Conservation (phyloP, 2,113 vertebrate species). For the Oostethus manadensis region DNA sequence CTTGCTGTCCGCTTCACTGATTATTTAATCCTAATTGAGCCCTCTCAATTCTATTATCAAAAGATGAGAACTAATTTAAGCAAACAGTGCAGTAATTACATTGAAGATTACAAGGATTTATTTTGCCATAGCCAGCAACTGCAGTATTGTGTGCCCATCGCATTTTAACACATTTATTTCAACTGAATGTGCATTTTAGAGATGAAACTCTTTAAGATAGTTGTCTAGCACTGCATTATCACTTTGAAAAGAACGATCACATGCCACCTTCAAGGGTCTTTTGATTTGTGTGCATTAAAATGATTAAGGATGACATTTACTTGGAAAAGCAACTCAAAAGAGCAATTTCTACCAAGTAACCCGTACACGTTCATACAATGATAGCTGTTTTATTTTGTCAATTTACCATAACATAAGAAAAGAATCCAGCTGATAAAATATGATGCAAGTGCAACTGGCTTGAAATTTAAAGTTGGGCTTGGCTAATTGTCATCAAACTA, state of each 20-base stretch:
- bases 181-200: slow-evolving; percentile 43
- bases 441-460: too few relatives aligned
- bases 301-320: not conserved
- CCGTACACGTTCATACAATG: too few relatives aligned
- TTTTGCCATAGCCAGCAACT: slow-evolving; percentile 18
- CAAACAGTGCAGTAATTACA: slow-evolving; percentile 19
- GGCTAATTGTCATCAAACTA: too few relatives aligned
- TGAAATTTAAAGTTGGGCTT: too few relatives aligned
- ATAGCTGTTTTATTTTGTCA: too few relatives aligned
- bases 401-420: too few relatives aligned
- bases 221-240: not conserved
- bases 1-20: not conserved
- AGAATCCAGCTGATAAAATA: too few relatives aligned
- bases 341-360: too few relatives aligned
- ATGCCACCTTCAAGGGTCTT: not conserved
- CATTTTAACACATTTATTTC: slow-evolving; percentile 39
- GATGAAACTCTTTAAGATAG: not conserved
- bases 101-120: slow-evolving; percentile 10
- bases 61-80: slow-evolving; percentile 2
- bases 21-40: slow-evolving; percentile 2
- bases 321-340: too few relatives aligned
- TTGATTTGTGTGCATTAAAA: slow-evolving; percentile 6
- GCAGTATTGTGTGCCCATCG: slow-evolving; percentile 10
- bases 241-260: too few relatives aligned
- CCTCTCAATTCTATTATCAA: slow-evolving; percentile 18